Evolutionary conservation across 2,797 vertebrate genomes (phyloP), one percentile per base, ranked within the genome.

Genomic region (Acanthurus lineatus): DNA sequence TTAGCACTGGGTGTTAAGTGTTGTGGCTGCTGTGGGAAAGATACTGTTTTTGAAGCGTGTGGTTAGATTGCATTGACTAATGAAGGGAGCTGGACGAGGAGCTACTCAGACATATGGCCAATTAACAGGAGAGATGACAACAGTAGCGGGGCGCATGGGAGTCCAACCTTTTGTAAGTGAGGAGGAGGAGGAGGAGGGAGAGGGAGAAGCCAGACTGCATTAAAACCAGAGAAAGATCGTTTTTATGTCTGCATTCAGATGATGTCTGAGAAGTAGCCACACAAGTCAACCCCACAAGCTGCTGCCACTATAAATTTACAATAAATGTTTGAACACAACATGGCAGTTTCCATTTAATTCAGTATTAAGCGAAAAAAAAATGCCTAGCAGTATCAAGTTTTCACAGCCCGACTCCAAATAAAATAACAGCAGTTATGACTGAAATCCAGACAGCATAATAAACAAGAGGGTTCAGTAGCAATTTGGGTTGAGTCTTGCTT

Each of bases 101-200:
- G 11, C 15, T 57, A 25, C 49, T 73, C 16, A 60, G 57, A 68
- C 66, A 77, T 35, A 58, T 70, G 44, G 35, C 42, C 58, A 77
- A 65, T 74, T 74, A 74, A 77, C 35, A n/a, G 58, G 63, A 76
- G 40, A 40, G 58, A 73, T 79, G 64, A 38, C 32, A 69, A 65
- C 51, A 64, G 20, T 20, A 22, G 62, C 61, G 44, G n/a, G 25
- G 4, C 19, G 25, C 40, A 17, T 17, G 12, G 1, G 28, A 67
- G 64, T 51, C 47, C 71, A 42, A 66, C 17, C 7, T 59, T 48
- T 40, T 72, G 22, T 40, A 19, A 42, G 9, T 71, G 14, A 58
- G 58, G 38, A 14, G 9, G 11, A 54, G 32, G 32, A 35, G 32
- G 32, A 35, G 32, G 32, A 32, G 16, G 20, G 5, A 25, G 17